phyloP scores from a whole-genome alignment of 2,113 vertebrate species.

The Fulica atra region DNA sequence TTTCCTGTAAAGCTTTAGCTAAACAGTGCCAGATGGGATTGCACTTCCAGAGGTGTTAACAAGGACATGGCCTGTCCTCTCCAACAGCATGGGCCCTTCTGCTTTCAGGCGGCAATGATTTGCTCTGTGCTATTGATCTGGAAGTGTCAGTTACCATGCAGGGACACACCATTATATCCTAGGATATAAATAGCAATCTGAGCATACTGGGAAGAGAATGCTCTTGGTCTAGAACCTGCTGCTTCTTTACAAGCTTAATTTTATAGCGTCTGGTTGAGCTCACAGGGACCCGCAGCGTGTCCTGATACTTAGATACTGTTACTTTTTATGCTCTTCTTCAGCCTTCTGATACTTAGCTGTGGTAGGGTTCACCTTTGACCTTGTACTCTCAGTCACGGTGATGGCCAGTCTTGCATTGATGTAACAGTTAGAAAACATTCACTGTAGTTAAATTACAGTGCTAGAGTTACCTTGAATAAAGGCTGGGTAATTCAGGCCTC shows the following conservation, averaged over 20 bases:
- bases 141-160: slow-evolving; percentile 1
- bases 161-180: background rate
- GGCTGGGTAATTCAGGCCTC: background rate
- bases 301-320: background rate
- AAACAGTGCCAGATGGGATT: slow-evolving; percentile 39
- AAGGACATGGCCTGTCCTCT: slow-evolving; percentile 32
- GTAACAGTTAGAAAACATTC: background rate
- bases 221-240: slow-evolving; percentile 14
- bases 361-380: background rate
- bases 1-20: slow-evolving; percentile 13
- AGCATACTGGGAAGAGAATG: background rate
- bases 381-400: background rate
- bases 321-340: background rate
- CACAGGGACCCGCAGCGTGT: background rate
- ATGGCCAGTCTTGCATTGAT: background rate
- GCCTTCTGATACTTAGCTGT: background rate
- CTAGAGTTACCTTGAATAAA: background rate
- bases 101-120: background rate
- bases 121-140: slow-evolving; percentile 38
- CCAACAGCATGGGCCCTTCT: background rate
- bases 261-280: background rate
- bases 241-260: background rate
- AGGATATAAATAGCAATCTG: slow-evolving; percentile 39
- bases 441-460: background rate
- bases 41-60: slow-evolving; percentile 42